phyloP scores from a whole-genome alignment of 2,888 invertebrate genomes.

The Tachina fera region DNA sequence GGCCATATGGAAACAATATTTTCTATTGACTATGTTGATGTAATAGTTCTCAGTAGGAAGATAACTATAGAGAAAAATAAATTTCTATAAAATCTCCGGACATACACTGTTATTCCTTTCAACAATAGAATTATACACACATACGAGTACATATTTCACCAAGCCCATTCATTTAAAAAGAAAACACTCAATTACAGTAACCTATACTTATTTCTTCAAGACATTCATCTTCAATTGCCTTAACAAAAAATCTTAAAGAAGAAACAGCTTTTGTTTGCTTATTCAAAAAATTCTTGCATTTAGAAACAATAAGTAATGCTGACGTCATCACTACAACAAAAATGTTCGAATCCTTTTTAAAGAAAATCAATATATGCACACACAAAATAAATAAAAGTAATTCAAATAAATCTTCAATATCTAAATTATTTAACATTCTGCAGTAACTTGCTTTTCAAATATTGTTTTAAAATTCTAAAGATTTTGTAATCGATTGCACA shows the following conservation, averaged over 20 bases:
- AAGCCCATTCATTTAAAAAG: no score
- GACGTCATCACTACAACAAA: conserved; percentile 7
- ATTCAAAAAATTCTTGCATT: neutral
- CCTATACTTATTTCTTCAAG: no score
- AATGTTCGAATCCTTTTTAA: neutral
- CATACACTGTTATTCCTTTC: no score
- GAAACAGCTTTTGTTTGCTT: neutral
- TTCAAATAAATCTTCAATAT: neutral
- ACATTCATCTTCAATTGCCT: neutral
- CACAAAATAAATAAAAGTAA: neutral
- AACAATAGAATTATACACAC: no score
- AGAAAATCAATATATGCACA: neutral
- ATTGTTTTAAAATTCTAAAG: conserved; percentile 20
- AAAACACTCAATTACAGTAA: no score
- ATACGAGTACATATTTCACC: no score
- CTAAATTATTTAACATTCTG: conserved; percentile 22
- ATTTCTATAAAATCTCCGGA: no score
- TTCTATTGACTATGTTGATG: no score
- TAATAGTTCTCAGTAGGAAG: no score
- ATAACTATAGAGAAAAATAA: no score
- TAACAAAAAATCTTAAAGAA: neutral
- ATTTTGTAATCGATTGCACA: conserved; percentile 34
- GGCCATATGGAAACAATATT: no score
- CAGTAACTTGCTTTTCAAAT: neutral
- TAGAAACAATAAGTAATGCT: neutral